Conservation (phyloP, 2,797 vertebrate genomes). For the Oryzias sinensis region DNA sequence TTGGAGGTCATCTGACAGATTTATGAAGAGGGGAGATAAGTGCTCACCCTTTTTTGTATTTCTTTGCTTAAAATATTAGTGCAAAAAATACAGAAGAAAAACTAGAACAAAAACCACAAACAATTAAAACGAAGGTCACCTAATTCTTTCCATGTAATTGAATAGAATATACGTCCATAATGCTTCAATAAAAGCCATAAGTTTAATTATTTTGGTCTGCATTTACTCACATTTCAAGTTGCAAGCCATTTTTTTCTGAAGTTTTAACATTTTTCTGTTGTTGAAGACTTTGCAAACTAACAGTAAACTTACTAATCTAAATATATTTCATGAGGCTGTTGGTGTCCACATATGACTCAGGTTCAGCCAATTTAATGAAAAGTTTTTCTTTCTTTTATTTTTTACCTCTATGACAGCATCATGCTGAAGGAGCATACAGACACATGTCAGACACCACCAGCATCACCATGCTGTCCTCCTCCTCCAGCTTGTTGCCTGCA, state of each 20-base stretch:
- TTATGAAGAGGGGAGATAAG: too few relatives aligned
- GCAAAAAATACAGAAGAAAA: too few relatives aligned
- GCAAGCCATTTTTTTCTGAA: background rate
- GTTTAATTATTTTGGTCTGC: too few relatives aligned
- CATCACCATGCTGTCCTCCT: slow-evolving; percentile 25
- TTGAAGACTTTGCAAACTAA: background rate
- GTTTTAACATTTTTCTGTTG: background rate
- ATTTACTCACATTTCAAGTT: too few relatives aligned
- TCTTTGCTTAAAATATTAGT: too few relatives aligned
- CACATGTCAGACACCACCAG: slow-evolving; percentile 40
- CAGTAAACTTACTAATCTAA: slow-evolving; percentile 1
- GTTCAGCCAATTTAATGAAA: slow-evolving; percentile 30
- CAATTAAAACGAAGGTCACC: too few relatives aligned
- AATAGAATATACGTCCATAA: too few relatives aligned
- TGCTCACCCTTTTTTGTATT: too few relatives aligned
- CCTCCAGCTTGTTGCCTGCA: slow-evolving; percentile 37
- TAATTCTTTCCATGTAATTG: too few relatives aligned
- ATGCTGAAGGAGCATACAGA: slow-evolving; percentile 52
- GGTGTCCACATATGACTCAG: slow-evolving; percentile 11
- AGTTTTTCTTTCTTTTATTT: slow-evolving; percentile 28
- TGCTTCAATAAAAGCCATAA: too few relatives aligned
- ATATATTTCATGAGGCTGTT: slow-evolving; percentile 3
- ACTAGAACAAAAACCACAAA: too few relatives aligned
- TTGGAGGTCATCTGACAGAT: too few relatives aligned
- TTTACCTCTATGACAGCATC: slow-evolving; percentile 41